Evolutionary conservation across 2,113 vertebrate species (phyloP).

Genomic region (Notarius quadriscutis): DNA sequence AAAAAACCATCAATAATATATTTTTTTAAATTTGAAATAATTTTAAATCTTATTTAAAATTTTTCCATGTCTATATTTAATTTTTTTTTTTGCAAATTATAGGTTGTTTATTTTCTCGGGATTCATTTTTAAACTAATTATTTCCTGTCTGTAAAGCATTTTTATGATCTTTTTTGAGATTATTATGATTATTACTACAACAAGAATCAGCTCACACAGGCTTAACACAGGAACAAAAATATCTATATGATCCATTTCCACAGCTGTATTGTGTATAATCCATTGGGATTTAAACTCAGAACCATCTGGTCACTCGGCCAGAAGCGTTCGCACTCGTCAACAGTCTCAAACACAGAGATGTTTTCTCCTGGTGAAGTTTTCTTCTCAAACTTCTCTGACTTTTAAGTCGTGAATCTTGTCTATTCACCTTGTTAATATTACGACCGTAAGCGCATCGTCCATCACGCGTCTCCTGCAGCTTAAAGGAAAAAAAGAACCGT

Average conservation of each 20-base stretch:
- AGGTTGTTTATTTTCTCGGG: neutral
- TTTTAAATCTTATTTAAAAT: too few species aligned
- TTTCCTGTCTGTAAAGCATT: neutral
- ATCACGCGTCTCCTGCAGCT: neutral
- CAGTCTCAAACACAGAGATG: neutral
- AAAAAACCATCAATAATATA: too few species aligned
- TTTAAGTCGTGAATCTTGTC: neutral
- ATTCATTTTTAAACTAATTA: neutral
- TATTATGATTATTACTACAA: neutral
- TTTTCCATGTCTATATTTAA: neutral
- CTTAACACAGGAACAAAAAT: neutral
- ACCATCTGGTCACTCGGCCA: neutral
- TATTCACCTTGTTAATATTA: neutral
- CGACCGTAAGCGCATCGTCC: neutral
- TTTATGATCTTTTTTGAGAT: neutral
- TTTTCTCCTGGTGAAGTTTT: neutral
- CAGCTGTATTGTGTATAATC: neutral
- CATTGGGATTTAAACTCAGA: neutral
- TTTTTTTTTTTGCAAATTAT: neutral
- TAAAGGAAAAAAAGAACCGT: constrained; percentile 2
- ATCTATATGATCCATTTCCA: neutral
- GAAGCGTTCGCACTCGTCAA: too few species aligned
- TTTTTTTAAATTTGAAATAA: too few species aligned
- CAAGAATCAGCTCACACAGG: neutral
- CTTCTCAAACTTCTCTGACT: neutral